phyloP scores from a whole-genome alignment of 2,888 invertebrate species.

The Mactromeris polynyma region DNA sequence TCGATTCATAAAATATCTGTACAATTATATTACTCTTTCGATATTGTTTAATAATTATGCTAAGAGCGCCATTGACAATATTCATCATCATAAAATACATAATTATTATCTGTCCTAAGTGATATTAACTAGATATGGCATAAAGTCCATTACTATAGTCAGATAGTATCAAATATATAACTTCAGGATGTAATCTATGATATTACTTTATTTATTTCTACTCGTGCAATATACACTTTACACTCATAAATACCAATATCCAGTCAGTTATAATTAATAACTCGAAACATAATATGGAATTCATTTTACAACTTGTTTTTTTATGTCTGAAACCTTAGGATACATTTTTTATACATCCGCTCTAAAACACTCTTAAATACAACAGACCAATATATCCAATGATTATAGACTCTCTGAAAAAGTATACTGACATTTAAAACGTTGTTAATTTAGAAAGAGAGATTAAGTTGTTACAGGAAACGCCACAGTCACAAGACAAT shows the following conservation, averaged over 20 bases:
- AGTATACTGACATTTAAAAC: no score
- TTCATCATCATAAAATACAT: not conserved
- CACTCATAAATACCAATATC: not conserved
- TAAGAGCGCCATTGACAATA: not conserved
- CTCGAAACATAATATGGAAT: not conserved
- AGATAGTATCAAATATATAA: not conserved
- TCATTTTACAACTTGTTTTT: no score
- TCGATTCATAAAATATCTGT: no score
- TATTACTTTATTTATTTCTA: not conserved
- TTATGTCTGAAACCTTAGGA: no score
- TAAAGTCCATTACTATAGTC: not conserved
- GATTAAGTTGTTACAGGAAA: no score
- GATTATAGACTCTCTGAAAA: no score
- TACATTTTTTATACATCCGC: no score
- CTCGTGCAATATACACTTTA: not conserved
- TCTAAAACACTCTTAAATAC: no score
- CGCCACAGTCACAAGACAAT: no score
- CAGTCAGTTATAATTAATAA: not conserved
- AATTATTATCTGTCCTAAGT: not conserved
- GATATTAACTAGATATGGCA: not conserved
- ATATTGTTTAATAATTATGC: not conserved
- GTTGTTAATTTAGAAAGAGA: no score
- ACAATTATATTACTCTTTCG: no score
- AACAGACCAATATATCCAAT: no score
- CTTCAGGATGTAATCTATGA: not conserved